Conservation (phyloP, 2,888 invertebrate species). For the Tribolium freemani region DNA sequence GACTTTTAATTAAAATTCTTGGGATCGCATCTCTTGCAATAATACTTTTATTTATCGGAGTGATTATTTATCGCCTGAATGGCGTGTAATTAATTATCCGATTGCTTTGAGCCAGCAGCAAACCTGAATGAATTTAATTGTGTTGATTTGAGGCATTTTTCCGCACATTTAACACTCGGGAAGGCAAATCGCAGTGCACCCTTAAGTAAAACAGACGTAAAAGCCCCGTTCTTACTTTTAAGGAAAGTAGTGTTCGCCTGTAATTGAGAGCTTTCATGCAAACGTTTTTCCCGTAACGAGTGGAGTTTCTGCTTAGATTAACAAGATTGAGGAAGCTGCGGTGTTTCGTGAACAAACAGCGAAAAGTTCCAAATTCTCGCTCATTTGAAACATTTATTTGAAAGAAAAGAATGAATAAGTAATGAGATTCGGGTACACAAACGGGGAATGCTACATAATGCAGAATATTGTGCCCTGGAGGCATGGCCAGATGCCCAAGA, state of each 20-base stretch:
- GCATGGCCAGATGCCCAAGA: background rate
- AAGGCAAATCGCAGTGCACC: background rate
- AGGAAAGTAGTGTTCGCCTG: background rate
- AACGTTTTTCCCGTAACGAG: background rate
- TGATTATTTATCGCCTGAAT: background rate
- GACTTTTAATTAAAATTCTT: background rate
- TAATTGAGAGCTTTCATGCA: background rate
- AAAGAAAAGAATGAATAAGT: conserved; percentile 18
- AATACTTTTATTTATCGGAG: background rate
- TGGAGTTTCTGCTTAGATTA: background rate
- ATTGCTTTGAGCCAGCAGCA: background rate
- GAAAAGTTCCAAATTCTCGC: conserved; percentile 2
- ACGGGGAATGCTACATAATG: conserved; percentile 10
- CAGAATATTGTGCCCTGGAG: conserved; percentile 4
- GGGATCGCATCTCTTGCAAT: background rate
- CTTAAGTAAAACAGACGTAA: background rate
- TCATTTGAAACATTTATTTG: conserved; percentile 29
- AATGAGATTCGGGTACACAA: conserved; percentile 17
- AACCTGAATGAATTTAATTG: background rate
- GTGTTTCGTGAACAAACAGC: background rate
- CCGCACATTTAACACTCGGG: background rate
- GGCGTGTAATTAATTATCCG: background rate
- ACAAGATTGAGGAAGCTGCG: background rate
- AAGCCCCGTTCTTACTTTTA: background rate
- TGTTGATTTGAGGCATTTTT: background rate